Evolutionary conservation across 2,113 vertebrate genomes (phyloP).

Genomic region (Picathartes gymnocephalus): DNA sequence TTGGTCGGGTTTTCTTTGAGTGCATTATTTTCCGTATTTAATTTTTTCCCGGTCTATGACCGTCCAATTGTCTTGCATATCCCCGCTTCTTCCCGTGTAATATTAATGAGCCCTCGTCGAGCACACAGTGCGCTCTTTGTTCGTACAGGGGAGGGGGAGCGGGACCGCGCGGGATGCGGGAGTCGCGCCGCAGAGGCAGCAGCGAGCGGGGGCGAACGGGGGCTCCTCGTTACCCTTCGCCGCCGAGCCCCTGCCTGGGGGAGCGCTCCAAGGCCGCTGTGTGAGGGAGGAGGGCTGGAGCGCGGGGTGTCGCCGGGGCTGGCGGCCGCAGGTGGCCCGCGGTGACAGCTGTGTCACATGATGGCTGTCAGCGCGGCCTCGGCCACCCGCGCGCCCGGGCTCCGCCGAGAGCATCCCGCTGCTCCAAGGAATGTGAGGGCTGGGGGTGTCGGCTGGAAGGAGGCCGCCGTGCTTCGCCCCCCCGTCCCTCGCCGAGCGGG

Average conservation of each 20-base stretch:
- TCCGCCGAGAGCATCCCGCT: slow-evolving; percentile 4
- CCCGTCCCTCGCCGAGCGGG: neutral
- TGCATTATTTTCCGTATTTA: neutral
- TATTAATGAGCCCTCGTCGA: neutral
- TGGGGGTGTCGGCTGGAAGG: slow-evolving; percentile 6
- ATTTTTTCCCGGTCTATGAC: accelerated
- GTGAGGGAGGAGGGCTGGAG: neutral
- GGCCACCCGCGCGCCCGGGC: slow-evolving; percentile 8
- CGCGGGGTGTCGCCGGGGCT: neutral
- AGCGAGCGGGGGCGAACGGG: neutral
- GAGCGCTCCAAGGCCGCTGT: neutral
- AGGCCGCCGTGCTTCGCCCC: neutral
- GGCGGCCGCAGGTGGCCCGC: slow-evolving; percentile 51
- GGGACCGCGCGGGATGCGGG: neutral
- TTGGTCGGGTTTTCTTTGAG: neutral
- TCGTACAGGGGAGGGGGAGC: neutral
- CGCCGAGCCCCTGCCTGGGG: neutral
- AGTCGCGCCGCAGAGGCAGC: neutral
- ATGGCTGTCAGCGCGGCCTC: slow-evolving; percentile 32
- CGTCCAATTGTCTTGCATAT: neutral
- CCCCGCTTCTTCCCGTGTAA: neutral
- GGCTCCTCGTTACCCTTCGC: neutral
- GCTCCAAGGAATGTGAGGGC: slow-evolving; percentile 43
- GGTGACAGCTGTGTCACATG: slow-evolving; percentile 55
- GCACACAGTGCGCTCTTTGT: slow-evolving; percentile 40